A percentile compares a stretch with the other conserved stretches of the same genome.
Evolutionary conservation across 2,113 vertebrate species (phyloP).

Genomic region (Nyctereutes procyonoides): DNA sequence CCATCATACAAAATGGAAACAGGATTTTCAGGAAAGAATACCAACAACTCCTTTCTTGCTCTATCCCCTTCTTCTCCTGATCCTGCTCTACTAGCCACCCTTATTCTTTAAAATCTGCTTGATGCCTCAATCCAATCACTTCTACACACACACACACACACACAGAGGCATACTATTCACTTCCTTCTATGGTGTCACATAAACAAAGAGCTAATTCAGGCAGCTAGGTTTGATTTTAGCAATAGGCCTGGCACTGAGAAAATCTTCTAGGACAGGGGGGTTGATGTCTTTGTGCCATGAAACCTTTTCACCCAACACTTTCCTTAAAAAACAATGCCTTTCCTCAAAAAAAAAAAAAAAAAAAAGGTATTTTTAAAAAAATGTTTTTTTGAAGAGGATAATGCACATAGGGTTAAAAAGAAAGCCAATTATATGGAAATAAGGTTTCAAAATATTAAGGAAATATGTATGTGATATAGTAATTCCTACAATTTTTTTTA

Average conservation of each 20-base stretch:
- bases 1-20: not conserved
- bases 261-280: not conserved
- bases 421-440: not conserved
- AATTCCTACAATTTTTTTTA: not conserved
- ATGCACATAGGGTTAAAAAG: constrained; percentile 1
- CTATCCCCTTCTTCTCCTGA: not conserved
- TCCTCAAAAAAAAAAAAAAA: not conserved
- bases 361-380: too few relatives aligned
- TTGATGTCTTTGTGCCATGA: not conserved
- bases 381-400: not conserved
- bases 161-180: not conserved
- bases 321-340: not conserved
- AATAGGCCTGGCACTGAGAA: not conserved
- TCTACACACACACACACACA: not conserved
- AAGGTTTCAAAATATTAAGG: constrained; percentile 9
- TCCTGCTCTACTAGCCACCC: not conserved
- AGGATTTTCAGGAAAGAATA: not conserved
- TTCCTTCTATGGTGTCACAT: not conserved
- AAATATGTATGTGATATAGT: not conserved
- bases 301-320: not conserved
- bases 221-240: not conserved
- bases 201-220: not conserved
- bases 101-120: not conserved
- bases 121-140: not conserved
- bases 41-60: not conserved